Base-by-base conservation (phyloP, 2,888 invertebrate species). In the Conops quadrifasciatus region DNA sequence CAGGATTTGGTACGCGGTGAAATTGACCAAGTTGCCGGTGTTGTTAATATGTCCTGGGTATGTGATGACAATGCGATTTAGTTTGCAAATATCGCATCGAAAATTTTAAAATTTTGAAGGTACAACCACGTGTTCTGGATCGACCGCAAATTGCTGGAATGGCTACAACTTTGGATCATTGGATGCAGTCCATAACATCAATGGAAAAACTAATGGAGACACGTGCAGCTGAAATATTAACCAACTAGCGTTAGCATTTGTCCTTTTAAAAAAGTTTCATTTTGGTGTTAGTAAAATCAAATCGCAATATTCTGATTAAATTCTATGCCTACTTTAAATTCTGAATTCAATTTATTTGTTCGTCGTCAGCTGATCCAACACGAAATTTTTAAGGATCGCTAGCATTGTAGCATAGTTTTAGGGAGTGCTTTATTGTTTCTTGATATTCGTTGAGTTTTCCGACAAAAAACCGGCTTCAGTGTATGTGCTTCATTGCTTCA, bases 1-100 rank as follows among this genome's bases (percentile, higher is more conserved):
- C 93, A 97, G 83, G 96, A 95, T 26, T 89, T 99, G 19, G 95
- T 99, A 4, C 91, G 93, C 71, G 99, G 98, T 1, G 94, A 94
- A 72, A 97, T 98, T 76, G 98, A 98, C 88, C 96, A 98, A 88
- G 96, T 97, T 7, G 86, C 87, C 71, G 85, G 86, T 70, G 89
- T 87, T 65, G 91, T 93, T 4, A 89, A 90, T 80, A 89, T 93
- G 88, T 90, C 90, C 11, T 93, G 93, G 93, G 92, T 86, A 74
- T 67, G 76, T 73, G 43, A 75, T 73, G 43, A 15, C 19, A 24
- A 21, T 56, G 21, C 30, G 2, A 15, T 70, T 47, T 26, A 28
- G 2, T 19, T 60, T 71, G 47, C 30, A 36, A 53, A 62, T 62
- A 47, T 43, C 15, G 56, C 43, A 30, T 70, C 4, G 4, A 24